A percentile compares a stretch with the other conserved stretches of the same genome.
These are phyloP conservation scores for Tragulus kanchil DNA, from an alignment of 2,113 vertebrate genomes.

Conservation along the genomic window DNA sequence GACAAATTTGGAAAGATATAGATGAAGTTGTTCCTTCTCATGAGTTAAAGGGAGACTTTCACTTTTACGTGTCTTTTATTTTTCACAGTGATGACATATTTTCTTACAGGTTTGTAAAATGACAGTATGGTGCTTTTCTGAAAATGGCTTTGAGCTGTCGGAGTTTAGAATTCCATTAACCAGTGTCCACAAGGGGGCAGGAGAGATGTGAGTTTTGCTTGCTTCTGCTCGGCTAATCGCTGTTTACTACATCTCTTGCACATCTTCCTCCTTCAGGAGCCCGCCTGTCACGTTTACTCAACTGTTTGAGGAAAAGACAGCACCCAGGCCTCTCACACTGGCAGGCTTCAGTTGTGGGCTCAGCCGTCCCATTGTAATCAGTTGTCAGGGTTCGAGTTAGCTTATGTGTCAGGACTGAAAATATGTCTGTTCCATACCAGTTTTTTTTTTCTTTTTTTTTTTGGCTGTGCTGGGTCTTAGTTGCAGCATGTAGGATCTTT, in stretches of 20 bases:
- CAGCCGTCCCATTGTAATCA: too few species aligned
- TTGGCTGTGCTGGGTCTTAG: too few species aligned
- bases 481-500: too few species aligned
- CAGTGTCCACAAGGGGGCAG: constrained; percentile 81
- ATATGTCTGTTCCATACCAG: neutral
- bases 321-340: neutral
- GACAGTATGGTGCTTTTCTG: neutral
- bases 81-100: neutral
- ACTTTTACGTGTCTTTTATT: neutral
- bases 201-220: neutral
- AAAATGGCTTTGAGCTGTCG: neutral
- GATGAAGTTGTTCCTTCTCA: neutral
- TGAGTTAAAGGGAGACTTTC: neutral
- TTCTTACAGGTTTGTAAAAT: neutral
- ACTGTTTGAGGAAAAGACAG: constrained; percentile 31
- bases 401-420: neutral
- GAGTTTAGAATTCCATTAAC: neutral
- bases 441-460: neutral
- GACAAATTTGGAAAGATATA: neutral
- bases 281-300: neutral
- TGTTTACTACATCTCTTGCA: neutral
- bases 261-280: constrained; percentile 39
- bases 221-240: accelerated
- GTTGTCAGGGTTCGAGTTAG: neutral
- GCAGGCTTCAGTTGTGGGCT: neutral